Evolutionary conservation across 2,113 vertebrate species (phyloP).

Genomic region (Grus americana): DNA sequence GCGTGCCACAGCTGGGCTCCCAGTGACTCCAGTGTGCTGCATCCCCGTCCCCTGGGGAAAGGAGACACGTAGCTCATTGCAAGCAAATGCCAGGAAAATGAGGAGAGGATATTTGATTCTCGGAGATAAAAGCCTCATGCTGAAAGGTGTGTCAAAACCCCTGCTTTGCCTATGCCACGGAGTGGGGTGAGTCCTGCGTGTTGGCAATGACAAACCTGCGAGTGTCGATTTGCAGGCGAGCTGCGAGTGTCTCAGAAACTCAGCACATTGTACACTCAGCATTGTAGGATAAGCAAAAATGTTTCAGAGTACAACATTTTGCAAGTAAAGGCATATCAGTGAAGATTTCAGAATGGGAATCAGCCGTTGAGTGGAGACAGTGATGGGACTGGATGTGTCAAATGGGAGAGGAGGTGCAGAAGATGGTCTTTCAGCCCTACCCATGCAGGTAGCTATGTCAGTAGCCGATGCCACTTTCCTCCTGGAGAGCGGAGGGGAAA

Average conservation of each 20-base stretch:
- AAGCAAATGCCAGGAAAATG: constrained; percentile 23
- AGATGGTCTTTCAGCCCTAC: not conserved
- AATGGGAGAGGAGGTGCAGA: not conserved
- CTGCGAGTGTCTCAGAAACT: not conserved
- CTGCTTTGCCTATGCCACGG: not conserved
- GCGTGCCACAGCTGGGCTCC: not conserved
- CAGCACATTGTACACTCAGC: not conserved
- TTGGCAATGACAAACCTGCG: not conserved
- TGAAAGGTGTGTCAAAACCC: not conserved
- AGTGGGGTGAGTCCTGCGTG: not conserved
- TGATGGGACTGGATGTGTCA: not conserved
- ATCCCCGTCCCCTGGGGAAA: not conserved
- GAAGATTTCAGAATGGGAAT: not conserved
- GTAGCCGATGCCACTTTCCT: not conserved
- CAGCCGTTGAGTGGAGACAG: not conserved
- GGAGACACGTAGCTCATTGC: not conserved
- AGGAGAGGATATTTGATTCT: not conserved
- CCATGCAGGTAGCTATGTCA: fast-evolving
- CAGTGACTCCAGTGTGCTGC: not conserved
- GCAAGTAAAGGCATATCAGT: not conserved
- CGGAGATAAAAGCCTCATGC: not conserved
- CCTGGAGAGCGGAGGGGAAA: not conserved
- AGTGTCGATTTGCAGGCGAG: not conserved
- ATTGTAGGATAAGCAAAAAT: not conserved
- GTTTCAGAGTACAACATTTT: not conserved